Conservation (phyloP, 2,888 invertebrate species). For the Drosophila quinaria region DNA sequence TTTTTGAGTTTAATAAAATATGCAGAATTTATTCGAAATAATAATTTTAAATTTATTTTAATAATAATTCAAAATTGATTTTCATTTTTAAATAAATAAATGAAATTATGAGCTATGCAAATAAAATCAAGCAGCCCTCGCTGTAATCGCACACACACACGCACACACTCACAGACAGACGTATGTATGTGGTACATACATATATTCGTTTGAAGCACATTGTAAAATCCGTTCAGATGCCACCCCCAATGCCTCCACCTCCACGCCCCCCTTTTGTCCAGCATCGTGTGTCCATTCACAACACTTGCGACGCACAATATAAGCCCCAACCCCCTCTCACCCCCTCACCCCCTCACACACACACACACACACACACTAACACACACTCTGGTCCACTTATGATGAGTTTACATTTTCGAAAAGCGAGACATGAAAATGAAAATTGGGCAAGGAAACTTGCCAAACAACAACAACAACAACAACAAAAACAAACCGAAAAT, state of each 20-base stretch:
- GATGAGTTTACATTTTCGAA: constrained; percentile 80
- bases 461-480: constrained; percentile 40
- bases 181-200: not conserved
- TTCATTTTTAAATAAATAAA: too few species aligned
- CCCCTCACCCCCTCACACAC: constrained; percentile 5
- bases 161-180: constrained; percentile 2
- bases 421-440: constrained; percentile 72
- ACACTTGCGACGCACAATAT: constrained; percentile 73
- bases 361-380: not conserved
- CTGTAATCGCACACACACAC: not conserved
- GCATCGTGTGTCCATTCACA: constrained; percentile 75
- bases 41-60: too few species aligned
- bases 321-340: not conserved
- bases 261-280: not conserved
- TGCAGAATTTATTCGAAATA: too few species aligned
- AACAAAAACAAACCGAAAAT: constrained; percentile 36
- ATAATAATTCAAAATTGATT: too few species aligned
- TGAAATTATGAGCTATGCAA: not conserved
- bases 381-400: constrained; percentile 73
- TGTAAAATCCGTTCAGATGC: constrained; percentile 66
- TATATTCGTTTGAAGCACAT: constrained; percentile 52
- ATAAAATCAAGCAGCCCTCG: constrained; percentile 15
- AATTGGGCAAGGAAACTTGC: constrained; percentile 75
- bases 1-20: not conserved
- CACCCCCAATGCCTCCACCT: not conserved